phyloP scores from a whole-genome alignment of 1,140 invertebrate species.

The Lasioglossum baleicum region DNA sequence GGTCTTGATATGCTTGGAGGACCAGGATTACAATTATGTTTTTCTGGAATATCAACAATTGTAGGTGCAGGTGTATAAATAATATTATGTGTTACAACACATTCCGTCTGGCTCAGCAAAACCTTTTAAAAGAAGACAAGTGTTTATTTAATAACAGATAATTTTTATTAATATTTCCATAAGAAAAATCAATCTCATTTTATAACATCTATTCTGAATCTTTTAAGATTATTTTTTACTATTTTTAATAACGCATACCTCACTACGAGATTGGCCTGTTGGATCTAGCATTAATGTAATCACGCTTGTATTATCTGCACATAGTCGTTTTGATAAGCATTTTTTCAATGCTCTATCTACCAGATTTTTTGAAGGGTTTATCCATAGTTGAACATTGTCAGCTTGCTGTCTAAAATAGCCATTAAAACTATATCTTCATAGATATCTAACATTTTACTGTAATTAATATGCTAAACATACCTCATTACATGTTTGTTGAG shows the following conservation, averaged over 20 bases:
- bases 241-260: too few species aligned
- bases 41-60: too few species aligned
- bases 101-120: constrained; percentile 68
- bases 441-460: too few species aligned
- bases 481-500: constrained; percentile 77
- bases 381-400: constrained; percentile 82
- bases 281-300: constrained; percentile 96
- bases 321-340: constrained; percentile 88
- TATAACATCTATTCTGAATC: too few species aligned
- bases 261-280: constrained; percentile 88
- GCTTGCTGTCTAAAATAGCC: constrained; percentile 61
- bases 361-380: constrained; percentile 94
- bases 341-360: constrained; percentile 92
- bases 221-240: too few species aligned
- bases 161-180: background rate
- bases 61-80: constrained; percentile 11
- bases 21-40: too few species aligned
- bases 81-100: constrained; percentile 40
- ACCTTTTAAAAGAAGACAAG: constrained; percentile 59
- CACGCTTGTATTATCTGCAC: constrained; percentile 97
- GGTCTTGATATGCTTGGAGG: too few species aligned
- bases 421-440: constrained; percentile 5
- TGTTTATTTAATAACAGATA: too few species aligned
- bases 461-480: constrained; percentile 42
- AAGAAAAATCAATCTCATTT: too few species aligned